Evolutionary conservation across 2,888 invertebrate species (phyloP), one percentile per base, ranked within the genome.

Genomic region (Drosophila robusta): DNA sequence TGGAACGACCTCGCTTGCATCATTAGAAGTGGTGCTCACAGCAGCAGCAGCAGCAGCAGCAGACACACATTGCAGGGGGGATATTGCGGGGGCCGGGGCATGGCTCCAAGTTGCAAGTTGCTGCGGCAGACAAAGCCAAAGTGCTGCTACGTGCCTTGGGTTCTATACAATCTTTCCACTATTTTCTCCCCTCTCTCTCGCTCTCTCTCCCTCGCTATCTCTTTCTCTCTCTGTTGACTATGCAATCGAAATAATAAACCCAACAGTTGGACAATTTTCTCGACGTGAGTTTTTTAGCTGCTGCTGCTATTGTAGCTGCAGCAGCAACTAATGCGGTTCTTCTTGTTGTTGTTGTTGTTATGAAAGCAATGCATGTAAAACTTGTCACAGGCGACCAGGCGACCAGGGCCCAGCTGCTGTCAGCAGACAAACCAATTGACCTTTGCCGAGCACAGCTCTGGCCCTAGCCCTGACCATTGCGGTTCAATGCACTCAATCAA

Each of bases 231-330:
- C 16, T 46, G 45, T 58, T 45, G 55, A 51, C 68, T 66, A 36
- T 62, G 73, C 86, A 86, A 86, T 83, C 78, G 88, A 88, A 86
- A 86, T 80, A 86, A 85, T 85, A 85, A 87, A 85, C 83, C 87
- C 86, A 85, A 77, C 85, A 73, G 88, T 80, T 88, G 85, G 86
- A 87, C 85, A 86, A 86, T 86, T 88, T 86, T 78, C 77, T 79
- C 70, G 80, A 85, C 83, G 84, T 85, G 86, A 82, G 85, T 54
- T 76, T 66, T 70, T 50, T 55, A 41, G 39, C 41, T 44, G 50
- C 47, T 38, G 46, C 47, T 57, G 26, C 26, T 50, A 16, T 9
- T 60, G 45, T 57, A 54, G 63, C 46, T 52, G 63, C 65, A 47
- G 32, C 54, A 52, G 47, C 61, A 36, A 26, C 42, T 56, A 56